These are phyloP conservation scores for Orycteropus afer DNA, from an alignment of 2,113 vertebrate species.

Conservation along the genomic window DNA sequence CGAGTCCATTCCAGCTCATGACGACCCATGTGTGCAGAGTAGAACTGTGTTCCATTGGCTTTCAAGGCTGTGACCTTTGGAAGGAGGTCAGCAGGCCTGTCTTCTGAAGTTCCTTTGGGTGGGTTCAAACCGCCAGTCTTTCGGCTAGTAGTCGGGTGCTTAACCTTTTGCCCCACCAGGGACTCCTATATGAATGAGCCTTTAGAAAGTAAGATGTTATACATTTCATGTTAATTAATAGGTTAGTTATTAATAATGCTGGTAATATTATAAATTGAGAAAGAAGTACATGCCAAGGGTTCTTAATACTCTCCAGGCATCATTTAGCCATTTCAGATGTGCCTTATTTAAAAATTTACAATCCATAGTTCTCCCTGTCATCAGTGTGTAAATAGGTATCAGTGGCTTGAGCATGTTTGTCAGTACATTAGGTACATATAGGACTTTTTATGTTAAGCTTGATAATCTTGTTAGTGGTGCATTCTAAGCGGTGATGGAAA, in stretches of 20 bases:
- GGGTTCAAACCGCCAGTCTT: no score
- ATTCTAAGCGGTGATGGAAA: not conserved
- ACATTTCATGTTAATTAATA: not conserved
- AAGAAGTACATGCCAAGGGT: not conserved
- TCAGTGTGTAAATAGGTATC: not conserved
- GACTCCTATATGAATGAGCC: not conserved
- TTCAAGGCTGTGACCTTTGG: no score
- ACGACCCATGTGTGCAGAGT: no score
- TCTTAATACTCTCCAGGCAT: not conserved
- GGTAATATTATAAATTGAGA: not conserved
- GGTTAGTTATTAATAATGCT: not conserved
- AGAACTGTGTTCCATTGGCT: no score
- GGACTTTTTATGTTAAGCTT: not conserved
- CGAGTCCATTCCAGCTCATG: no score
- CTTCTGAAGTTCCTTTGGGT: no score
- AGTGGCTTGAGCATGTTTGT: not conserved
- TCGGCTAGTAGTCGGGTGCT: no score
- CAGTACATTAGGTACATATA: not conserved
- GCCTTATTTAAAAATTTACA: not conserved
- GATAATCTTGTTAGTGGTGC: not conserved
- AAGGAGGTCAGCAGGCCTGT: no score
- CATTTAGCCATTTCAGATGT: not conserved
- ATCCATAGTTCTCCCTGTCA: not conserved
- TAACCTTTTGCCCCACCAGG: no score
- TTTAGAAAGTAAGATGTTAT: not conserved